Evolutionary conservation across 2,888 invertebrate species (phyloP), one percentile per base, ranked within the genome.

Genomic region (Muscina levida): DNA sequence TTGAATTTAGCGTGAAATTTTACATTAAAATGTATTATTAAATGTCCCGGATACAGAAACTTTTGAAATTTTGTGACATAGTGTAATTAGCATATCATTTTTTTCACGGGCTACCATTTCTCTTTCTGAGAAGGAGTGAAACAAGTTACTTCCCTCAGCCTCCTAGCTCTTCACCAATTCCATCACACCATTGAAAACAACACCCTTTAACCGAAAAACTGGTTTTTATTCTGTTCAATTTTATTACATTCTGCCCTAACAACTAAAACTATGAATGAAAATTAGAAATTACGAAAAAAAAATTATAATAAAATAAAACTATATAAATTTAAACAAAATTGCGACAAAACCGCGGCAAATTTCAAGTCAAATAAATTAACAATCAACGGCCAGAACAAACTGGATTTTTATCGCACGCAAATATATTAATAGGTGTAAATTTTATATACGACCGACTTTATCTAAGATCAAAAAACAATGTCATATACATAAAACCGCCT

Each of bases 341-440:
- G 24, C 53, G 48, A 17, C 53, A 53, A 53, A 31, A 19, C 19
- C 17, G 22, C 24, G 24, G 24, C 53, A 53, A 53, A 53, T 53
- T 24, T 62, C 19, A 42, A 62, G 42, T 62, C 42, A 62, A 62
- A 62, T 62, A 62, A 62, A 62, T 62, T 57, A 62, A 62, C 53
- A 24, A 53, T 31, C 31, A 31, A 31, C 31, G 31, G 24, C 59
- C 17, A 39, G 15, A 59, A 56, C 31, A 31, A 62, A 62, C 62
- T 62, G 42, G 62, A 42, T 62, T 42, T 62, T 42, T 11, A 42
- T 19, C 13, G 17, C 39, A 13, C 19, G 11, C 8, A 51, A 51
- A 51, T 8, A 42, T 31, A 59, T 39, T n/a, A 37, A 59, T 42
- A 42, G 62, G 62, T 62, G 62, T 62, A 59, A 59, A 59, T 59